A percentile compares a stretch with the other conserved stretches of the same genome.
Evolutionary conservation across 1,140 invertebrate species (phyloP).

Genomic region (Odontomachus brunneus): DNA sequence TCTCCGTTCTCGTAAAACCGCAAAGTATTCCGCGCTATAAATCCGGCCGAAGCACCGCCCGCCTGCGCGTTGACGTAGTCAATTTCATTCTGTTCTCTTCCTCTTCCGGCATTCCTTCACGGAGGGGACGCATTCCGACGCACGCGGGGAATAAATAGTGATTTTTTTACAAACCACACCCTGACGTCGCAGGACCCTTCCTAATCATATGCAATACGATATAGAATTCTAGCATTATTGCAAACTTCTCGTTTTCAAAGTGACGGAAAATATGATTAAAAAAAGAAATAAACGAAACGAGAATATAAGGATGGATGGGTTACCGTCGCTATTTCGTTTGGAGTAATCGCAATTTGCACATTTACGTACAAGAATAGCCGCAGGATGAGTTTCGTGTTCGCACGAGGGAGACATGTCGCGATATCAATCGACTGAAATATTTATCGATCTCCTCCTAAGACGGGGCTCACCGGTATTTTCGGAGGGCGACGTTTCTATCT

Average conservation of each 20-base stretch:
- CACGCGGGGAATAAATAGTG: constrained; percentile 56
- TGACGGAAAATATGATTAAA: too few relatives aligned
- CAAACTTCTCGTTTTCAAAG: too few relatives aligned
- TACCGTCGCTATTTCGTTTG: too few relatives aligned
- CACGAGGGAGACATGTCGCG: not conserved
- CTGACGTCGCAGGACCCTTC: constrained; percentile 18
- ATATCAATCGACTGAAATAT: constrained; percentile 19
- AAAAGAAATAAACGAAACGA: too few relatives aligned
- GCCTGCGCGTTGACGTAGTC: constrained; percentile 59
- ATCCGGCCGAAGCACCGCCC: constrained; percentile 55
- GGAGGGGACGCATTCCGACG: constrained; percentile 38
- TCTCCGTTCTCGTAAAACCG: constrained; percentile 63
- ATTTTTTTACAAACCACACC: constrained; percentile 59
- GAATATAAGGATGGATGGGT: too few relatives aligned
- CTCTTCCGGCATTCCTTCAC: constrained; percentile 24
- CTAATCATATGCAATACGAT: not conserved
- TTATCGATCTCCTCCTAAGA: constrained; percentile 5
- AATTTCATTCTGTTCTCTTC: constrained; percentile 61
- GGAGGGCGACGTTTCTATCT: constrained; percentile 24
- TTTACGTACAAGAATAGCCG: not conserved
- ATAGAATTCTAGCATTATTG: not conserved
- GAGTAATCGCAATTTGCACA: not conserved
- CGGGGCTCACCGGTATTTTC: constrained; percentile 20
- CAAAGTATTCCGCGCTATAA: constrained; percentile 60
- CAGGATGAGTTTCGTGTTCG: not conserved